Evolutionary conservation across 2,113 vertebrate species (phyloP).

Genomic region (Brachionichthys hirsutus): DNA sequence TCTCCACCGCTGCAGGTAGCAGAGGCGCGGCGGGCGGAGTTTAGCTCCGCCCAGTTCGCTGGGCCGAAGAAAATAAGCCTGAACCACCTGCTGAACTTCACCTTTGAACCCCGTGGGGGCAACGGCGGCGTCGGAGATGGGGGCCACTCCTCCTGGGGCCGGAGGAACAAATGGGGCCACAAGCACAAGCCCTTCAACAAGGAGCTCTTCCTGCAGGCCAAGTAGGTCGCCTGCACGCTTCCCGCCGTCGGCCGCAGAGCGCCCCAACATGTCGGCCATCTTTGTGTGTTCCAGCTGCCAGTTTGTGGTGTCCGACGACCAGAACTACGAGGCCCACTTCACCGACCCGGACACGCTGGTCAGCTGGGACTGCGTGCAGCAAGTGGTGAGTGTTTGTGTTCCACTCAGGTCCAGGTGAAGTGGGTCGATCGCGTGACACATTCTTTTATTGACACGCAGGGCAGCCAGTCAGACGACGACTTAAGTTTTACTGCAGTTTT

Average conservation of each 20-base stretch:
- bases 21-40: slow-evolving; percentile 95
- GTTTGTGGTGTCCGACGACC: slow-evolving; percentile 96
- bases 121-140: slow-evolving; percentile 82
- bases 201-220: slow-evolving; percentile 98
- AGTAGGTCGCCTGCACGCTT: slow-evolving; percentile 77
- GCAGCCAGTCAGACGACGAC: too few species aligned
- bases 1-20: slow-evolving; percentile 84
- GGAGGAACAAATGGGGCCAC: slow-evolving; percentile 96
- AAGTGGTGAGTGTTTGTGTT: slow-evolving; percentile 87
- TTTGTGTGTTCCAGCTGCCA: slow-evolving; percentile 85
- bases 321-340: slow-evolving; percentile 96
- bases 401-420: not conserved
- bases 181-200: slow-evolving; percentile 97
- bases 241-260: not conserved
- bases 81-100: slow-evolving; percentile 98
- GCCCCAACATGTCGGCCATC: not conserved
- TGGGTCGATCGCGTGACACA: too few species aligned
- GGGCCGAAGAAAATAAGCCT: slow-evolving; percentile 98
- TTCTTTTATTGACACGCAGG: too few species aligned
- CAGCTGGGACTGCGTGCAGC: slow-evolving; percentile 98
- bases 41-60: slow-evolving; percentile 97
- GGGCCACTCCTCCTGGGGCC: slow-evolving; percentile 88
- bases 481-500: too few species aligned
- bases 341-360: slow-evolving; percentile 97
- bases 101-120: slow-evolving; percentile 96